Evolutionary conservation across 1,140 invertebrate genomes (phyloP), one percentile per base, ranked within the genome.

Genomic region (Drosophila sechellia): DNA sequence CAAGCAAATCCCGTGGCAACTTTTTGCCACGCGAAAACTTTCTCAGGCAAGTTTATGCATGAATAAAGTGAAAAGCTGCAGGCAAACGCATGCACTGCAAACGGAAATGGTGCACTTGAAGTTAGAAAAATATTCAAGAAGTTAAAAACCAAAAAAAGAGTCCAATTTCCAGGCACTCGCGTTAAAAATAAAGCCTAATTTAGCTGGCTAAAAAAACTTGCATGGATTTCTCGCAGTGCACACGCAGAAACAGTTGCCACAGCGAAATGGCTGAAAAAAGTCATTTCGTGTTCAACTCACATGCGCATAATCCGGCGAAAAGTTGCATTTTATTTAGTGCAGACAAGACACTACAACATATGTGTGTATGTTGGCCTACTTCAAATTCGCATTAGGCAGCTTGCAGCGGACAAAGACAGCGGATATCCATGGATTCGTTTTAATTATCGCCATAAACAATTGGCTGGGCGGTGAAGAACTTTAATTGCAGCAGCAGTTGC

Each of bases 41-140:
- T 86, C 81, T 85, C 77, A 75, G 68, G 68, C 60, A 86, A 85
- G 73, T 86, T 85, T 81, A 85, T 85, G 81, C 81, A 81, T 81
- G 79, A 81, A 81, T 81, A 81, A 83, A 81, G 74, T 81, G 79
- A 73, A 81, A 81, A 83, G 74, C 79, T 79, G 60, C 79, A 83
- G 43, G 46, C 56, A 52, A 55, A 76, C 76, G 64, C 40, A 60
- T 40, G 58, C 75, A 79, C 34, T 27, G 25, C 6, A 5, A n/a
- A 57, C 37, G 25, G 35, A 52, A 46, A 3, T 11, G 3, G 10
- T 8, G 17, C 3, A 3, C 17, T 43, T 43, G 2, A 11, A 20
- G 4, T 4, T 22, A 22, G 20, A 17, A 17, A 42, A 3, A 42
- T 8, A 3, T 17, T 0, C 6, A 8, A 8, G 10, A 4, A 17